These are phyloP conservation scores for Cinclus mexicanus DNA, from an alignment of 2,113 vertebrate species.

Conservation along the genomic window DNA sequence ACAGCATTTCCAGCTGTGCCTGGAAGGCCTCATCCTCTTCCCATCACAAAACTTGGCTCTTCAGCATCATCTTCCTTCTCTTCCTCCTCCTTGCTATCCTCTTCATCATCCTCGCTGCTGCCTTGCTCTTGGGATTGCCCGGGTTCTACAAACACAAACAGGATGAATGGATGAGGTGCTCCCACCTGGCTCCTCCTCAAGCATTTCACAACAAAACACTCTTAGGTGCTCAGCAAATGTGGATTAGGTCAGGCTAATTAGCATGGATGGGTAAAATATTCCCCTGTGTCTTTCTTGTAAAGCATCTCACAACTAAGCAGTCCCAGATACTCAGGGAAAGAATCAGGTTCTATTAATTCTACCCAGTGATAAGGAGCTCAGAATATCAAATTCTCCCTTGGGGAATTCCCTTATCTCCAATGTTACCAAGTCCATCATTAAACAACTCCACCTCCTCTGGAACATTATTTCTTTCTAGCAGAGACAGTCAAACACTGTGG, in stretches of 20 bases:
- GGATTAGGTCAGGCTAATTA: not conserved
- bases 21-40: conserved; percentile 52
- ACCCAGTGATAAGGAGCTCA: rapidly evolving
- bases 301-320: not conserved
- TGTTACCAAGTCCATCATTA: not conserved
- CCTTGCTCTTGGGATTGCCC: conserved; percentile 56
- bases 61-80: conserved; percentile 73
- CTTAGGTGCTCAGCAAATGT: not conserved
- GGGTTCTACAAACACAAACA: conserved; percentile 44
- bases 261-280: not conserved
- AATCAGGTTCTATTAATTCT: not conserved
- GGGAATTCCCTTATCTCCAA: not conserved
- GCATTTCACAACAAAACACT: not conserved
- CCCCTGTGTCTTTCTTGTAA: not conserved
- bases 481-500: not conserved
- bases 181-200: not conserved
- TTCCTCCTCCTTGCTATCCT: conserved; percentile 70
- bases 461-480: not conserved
- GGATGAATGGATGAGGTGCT: not conserved
- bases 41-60: conserved; percentile 70
- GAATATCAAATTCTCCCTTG: not conserved
- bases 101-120: conserved; percentile 71
- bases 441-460: not conserved
- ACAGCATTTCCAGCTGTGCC: not conserved
- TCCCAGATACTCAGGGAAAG: not conserved